Evolutionary conservation across 2,888 invertebrate genomes (phyloP).

Genomic region (Xanthorhoe designata): DNA sequence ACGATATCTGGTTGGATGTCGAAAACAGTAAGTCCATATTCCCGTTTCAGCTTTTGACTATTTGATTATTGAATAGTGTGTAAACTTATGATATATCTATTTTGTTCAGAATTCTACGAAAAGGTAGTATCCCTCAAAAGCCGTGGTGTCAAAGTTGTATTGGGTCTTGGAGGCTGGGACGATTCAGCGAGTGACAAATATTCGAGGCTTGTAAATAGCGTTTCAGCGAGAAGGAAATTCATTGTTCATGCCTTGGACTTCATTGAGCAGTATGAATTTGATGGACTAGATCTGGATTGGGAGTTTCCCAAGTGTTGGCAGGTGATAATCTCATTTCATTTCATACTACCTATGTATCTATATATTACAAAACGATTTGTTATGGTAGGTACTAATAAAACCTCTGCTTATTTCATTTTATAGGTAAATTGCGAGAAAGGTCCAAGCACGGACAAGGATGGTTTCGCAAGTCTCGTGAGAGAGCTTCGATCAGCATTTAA

Average conservation of each 20-base stretch:
- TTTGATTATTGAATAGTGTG: background rate
- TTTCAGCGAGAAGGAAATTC: constrained; percentile 89
- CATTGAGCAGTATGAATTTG: constrained; percentile 92
- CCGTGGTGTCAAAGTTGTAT: constrained; percentile 91
- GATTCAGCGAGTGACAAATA: constrained; percentile 97
- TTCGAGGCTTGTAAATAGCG: constrained; percentile 91
- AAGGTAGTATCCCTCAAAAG: constrained; percentile 91
- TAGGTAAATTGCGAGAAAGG: constrained; percentile 94
- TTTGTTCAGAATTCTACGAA: constrained; percentile 91
- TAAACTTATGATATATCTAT: background rate
- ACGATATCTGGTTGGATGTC: constrained; percentile 95
- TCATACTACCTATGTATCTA: background rate
- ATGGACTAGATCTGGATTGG: constrained; percentile 97
- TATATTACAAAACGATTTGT: background rate
- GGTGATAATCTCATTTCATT: constrained; percentile 64
- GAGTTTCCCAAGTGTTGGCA: constrained; percentile 98
- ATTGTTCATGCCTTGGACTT: constrained; percentile 91
- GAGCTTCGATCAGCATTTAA: constrained; percentile 90
- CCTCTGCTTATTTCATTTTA: constrained; percentile 22
- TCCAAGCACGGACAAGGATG: constrained; percentile 91
- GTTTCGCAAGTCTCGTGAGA: constrained; percentile 90
- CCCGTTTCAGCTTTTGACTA: background rate
- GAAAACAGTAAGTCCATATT: constrained; percentile 89
- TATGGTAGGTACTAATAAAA: background rate
- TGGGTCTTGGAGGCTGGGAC: constrained; percentile 98